Evolutionary conservation across 2,888 invertebrate species (phyloP), one percentile per base, ranked within the genome.

Genomic region (Lepidonotus clava): DNA sequence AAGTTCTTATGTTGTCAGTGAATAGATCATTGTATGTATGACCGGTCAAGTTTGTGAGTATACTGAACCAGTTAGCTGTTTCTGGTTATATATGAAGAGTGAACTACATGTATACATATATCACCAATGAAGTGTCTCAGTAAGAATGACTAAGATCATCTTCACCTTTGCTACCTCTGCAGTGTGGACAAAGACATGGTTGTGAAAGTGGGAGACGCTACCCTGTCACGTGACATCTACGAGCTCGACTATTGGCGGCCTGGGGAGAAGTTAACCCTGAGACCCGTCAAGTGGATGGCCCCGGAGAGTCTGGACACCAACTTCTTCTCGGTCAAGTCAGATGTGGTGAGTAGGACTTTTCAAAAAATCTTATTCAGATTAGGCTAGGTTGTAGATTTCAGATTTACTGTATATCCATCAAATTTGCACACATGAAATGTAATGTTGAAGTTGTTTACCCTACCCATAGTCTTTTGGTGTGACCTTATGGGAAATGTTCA

Each of bases 381-480:
- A n/a, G n/a, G n/a, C n/a, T n/a, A n/a, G n/a, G n/a, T n/a, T n/a
- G n/a, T n/a, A n/a, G n/a, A n/a, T n/a, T n/a, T n/a, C n/a, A n/a
- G n/a, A n/a, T n/a, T n/a, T n/a, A n/a, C n/a, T n/a, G n/a, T n/a
- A n/a, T n/a, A n/a, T n/a, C n/a, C n/a, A n/a, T n/a, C n/a, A n/a
- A n/a, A n/a, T n/a, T n/a, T n/a, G n/a, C n/a, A n/a, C n/a, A n/a
- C n/a, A n/a, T n/a, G n/a, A n/a, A n/a, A n/a, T n/a, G n/a, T n/a
- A n/a, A n/a, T n/a, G n/a, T n/a, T n/a, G n/a, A n/a, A n/a, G n/a
- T n/a, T n/a, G n/a, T n/a, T n/a, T n/a, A n/a, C n/a, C n/a, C n/a
- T n/a, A n/a, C n/a, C n/a, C n/a, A n/a, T 85, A 76, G 85, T 71
- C 85, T 0, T 85, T 71, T 36, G 85, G 85, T 0, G 85, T 85